Evolutionary conservation across 2,888 invertebrate genomes (phyloP), one percentile per base, ranked within the genome.

Genomic region (Drosophila macrospina): DNA sequence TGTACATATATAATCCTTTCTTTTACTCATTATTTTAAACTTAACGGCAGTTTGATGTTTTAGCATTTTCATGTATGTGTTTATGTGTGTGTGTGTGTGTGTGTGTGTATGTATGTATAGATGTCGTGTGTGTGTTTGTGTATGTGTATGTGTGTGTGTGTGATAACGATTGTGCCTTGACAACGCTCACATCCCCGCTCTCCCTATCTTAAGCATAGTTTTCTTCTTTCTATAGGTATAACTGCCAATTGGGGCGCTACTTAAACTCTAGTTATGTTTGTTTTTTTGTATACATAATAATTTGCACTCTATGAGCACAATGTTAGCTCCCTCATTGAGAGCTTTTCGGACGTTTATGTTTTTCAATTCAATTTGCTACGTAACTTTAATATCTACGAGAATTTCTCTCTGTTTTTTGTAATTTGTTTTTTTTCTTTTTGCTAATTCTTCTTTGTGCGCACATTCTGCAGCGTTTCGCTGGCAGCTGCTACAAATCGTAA

Each of bases 31-130:
- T 64, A 74, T 64, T 68, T 83, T 86, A 72, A 85, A 87, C 87
- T 80, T 85, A 85, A 85, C 85, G 85, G 85, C 85, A 85, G 85
- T 85, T 85, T 87, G 87, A 85, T 87, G 86, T 86, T 84, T 81
- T 84, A 77, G 60, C 73, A 61, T 80, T 60, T 68, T 69, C 59
- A 62, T 80, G 59, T 77, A 39, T 66, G 24, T 55, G 6, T 60
- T 52, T 68, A 20, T 52, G 8, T 47, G 10, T 36, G 37, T 48
- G 36, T 56, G 34, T 30, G 26, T 60, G n/a, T 52, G 44, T n/a
- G n/a, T n/a, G n/a, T n/a, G n/a, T n/a, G n/a, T n/a, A n/a, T n/a
- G 44, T 41, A 7, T 39, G 39, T 39, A 39, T 39, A 39, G 8
- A 39, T 39, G 16, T 39, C 15, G 54, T 66, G 39, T 66, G 13